Evolutionary conservation across 2,888 invertebrate species (phyloP), one percentile per base, ranked within the genome.

Genomic region (Leptura quadrifasciata): DNA sequence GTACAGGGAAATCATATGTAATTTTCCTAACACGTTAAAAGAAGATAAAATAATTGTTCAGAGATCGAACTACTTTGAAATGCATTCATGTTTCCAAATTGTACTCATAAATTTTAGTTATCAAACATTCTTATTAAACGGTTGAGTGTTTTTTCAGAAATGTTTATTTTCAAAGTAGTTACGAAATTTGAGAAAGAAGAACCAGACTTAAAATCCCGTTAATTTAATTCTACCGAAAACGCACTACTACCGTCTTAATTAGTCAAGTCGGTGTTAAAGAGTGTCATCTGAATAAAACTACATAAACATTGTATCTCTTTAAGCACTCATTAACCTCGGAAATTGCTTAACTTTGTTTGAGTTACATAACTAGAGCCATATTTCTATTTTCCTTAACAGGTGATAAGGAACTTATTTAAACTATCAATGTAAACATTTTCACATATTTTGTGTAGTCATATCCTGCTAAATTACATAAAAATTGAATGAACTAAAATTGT

Each of bases 371-470:
- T 39, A 39, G 27, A 58, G 15, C 2, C 58, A 27, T 58, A 15
- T 21, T 58, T 27, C 27, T n/a, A 58, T 58, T 52, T 67, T 67
- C 17, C 17, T 67, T 61, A 39, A 63, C 31, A 68, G 52, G 27
- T n/a, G 58, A 57, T 57, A 69, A 69, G 57, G 47, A 20, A 35
- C 31, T 39, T 69, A 58, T 69, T 69, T 69, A 58, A 69, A 69
- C 69, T 68, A 68, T 58, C 24, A 54, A n/a, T 57, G 69, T 69
- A 69, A 69, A 69, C 69, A 69, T 12, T 35, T 69, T 20, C 35
- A 24, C 57, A 20, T 20, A 24, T 35, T 39, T 21, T 18, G 39
- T 58, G 39, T 35, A 55, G 57, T 24, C n/a, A 57, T 55, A 57
- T 68, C 55, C 68, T 68, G 31, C 17, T 18, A 27, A 20, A 63